Evolutionary conservation across 2,797 vertebrate genomes (phyloP).

Genomic region (Enteromius fasciolatus): DNA sequence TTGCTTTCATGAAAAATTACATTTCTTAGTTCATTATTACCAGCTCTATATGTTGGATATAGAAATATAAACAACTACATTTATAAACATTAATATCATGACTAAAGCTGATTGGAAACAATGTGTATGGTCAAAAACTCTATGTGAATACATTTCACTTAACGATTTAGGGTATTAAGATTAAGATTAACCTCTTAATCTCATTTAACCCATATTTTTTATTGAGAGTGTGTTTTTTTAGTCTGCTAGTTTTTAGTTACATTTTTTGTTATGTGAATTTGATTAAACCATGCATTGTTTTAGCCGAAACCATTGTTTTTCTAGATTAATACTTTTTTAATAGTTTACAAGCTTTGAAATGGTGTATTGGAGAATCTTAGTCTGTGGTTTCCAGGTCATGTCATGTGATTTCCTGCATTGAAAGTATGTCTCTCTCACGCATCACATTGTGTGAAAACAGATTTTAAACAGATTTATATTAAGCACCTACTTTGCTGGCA

Average conservation of each 20-base stretch:
- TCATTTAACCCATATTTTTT: too few relatives aligned
- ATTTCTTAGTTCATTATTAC: not conserved
- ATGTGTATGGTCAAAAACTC: not conserved
- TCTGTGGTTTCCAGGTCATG: not conserved
- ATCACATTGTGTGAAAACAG: not conserved
- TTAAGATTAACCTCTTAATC: not conserved
- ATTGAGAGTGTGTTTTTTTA: not conserved
- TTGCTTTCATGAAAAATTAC: not conserved
- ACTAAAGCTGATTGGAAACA: not conserved
- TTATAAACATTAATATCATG: not conserved
- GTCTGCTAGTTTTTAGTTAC: not conserved
- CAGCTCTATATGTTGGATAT: not conserved
- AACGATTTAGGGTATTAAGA: not conserved
- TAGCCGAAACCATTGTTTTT: not conserved
- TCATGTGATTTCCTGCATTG: not conserved
- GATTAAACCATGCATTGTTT: not conserved
- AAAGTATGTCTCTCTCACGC: not conserved
- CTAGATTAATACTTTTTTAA: too few relatives aligned
- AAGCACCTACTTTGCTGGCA: not conserved
- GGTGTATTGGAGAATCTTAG: not conserved
- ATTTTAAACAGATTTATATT: not conserved
- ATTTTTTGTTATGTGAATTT: not conserved
- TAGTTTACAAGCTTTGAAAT: not conserved
- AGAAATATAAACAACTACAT: too few relatives aligned
- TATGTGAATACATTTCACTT: not conserved